Conservation (phyloP, 1,140 invertebrate species). For the Cydia strobilella region DNA sequence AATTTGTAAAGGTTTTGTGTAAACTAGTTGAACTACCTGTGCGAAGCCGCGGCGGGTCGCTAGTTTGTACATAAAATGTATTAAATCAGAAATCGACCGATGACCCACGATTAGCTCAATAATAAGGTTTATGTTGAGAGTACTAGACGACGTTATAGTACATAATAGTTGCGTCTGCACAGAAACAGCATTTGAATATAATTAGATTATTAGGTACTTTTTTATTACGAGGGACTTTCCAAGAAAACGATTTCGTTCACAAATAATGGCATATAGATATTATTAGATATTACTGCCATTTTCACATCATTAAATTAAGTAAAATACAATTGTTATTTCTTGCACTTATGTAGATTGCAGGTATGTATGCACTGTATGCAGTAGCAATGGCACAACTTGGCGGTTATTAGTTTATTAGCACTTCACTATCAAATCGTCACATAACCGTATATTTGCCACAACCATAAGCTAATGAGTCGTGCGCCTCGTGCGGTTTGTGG, state of each 20-base stretch:
- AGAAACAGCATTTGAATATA: background rate
- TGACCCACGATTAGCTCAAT: too few species aligned
- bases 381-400: background rate
- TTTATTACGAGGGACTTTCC: background rate
- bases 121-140: too few species aligned
- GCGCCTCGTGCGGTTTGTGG: background rate
- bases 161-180: too few species aligned
- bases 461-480: too few species aligned
- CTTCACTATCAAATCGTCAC: background rate
- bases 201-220: background rate
- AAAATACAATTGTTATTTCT: background rate
- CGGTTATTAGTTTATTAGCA: slow-evolving; percentile 15
- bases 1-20: too few species aligned
- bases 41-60: too few species aligned
- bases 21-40: too few species aligned
- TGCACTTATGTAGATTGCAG: background rate
- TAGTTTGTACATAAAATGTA: too few species aligned
- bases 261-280: background rate
- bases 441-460: too few species aligned
- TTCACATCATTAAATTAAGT: background rate
- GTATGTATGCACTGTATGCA: background rate
- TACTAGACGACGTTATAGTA: too few species aligned
- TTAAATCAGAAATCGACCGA: too few species aligned
- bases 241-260: background rate
- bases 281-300: background rate